Base-by-base conservation (phyloP, 2,797 vertebrate genomes). In the Erpetoichthys calabaricus region DNA sequence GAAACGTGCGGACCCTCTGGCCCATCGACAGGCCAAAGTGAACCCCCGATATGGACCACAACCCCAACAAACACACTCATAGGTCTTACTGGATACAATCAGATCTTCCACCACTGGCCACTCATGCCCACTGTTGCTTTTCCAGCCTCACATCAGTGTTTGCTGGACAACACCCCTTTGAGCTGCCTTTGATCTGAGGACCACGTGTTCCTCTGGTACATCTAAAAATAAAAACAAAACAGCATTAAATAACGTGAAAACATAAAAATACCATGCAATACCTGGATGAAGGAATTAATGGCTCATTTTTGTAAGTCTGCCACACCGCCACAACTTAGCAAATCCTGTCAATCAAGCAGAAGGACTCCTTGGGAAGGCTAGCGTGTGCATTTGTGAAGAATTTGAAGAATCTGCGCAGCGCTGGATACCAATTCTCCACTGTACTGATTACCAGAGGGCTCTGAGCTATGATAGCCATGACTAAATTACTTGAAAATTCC, bases 271-370 rank as follows among this genome's bases (percentile, higher is more conserved):
- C 72, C 75, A 74, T 75, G 80, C 76, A 75, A 79, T 78, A 79
- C 77, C 73, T 65, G 80, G 82, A 86, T 72, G 83, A 83, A 77
- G 78, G 79, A 77, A 76, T 76, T 69, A 71, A 75, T 76, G 68
- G 66, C 70, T 58, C 55, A 43, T 62, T 84, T 81, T 87, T 81
- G 86, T 61, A 82, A 84, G 81, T 68, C 80, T 86, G 83, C 81
- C 59, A 67, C 80, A 86, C 84, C 81, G 77, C 79, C 75, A 72
- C 69, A 75, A 76, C 80, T 84, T 81, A 82, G 83, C 81, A 82
- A 87, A 82, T 83, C 79, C 76, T 81, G 86, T 86, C 86, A 86
- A 78, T 86, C 86, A 86, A 70, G 63, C 73, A 75, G 79, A 80
- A 85, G 72, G 75, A 84, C 76, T 72, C 70, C 69, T 67, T 75